Base-by-base conservation (phyloP, 1,140 invertebrate genomes). In the Anastrepha obliqua region DNA sequence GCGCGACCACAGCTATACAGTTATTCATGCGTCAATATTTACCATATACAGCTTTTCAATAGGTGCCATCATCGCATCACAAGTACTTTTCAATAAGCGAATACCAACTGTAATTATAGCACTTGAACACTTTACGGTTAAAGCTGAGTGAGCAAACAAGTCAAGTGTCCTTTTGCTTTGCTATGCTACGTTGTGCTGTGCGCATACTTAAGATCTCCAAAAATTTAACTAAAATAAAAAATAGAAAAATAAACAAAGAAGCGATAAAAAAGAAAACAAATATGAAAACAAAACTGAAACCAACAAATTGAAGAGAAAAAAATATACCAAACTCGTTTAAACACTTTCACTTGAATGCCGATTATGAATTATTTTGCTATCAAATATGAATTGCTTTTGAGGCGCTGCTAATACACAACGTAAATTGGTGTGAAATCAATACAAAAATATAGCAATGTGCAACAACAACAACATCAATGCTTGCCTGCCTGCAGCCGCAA, bases 311-410 rank as follows among this genome's bases (percentile, higher is more conserved):
- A 62, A 1, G 29, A 29, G 1, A 29, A 51, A 81, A 81, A n/a
- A n/a, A n/a, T n/a, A 20, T 17, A n/a, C n/a, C 74, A 81, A 81
- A 81, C 74, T n/a, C 74, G 74, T 81, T 81, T 81, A 81, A 81
- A 81, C 74, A 81, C 74, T 81, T 81, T 81, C 74, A 81, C 74
- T 81, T 55, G 74, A 8, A 2, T 42, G 74, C 47, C 74, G 47
- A 6, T 81, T 81, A 81, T 81, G 74, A 55, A 81, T 81, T 55
- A 55, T 11, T 81, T 81, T n/a, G 47, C 44, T 55, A 55, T 55
- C 55, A 55, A 81, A 81, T 20, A 81, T 81, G 74, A 81, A 55
- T 81, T 55, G 47, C 74, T 29, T 81, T 55, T 81, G 44, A 47
- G 17, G 47, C 74, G 44, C 47, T 20, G 7, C 74, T 29, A 20